These are phyloP conservation scores for Actinemys pallida DNA, from an alignment of 2,113 vertebrate genomes.

Conservation along the genomic window DNA sequence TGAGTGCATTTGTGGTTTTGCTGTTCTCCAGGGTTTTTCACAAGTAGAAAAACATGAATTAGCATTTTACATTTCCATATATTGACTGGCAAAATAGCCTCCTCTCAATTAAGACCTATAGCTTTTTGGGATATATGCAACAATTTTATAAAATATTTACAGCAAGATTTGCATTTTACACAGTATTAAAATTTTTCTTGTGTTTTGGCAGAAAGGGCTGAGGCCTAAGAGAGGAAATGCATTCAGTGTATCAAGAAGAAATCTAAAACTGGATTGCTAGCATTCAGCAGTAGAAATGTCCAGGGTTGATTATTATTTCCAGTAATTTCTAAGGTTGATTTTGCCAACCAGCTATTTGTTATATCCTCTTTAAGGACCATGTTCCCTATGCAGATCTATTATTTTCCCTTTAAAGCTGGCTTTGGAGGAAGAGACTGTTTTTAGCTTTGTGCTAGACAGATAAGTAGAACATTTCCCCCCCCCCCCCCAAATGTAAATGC, in stretches of 20 bases:
- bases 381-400: conserved; percentile 65
- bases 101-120: conserved; percentile 90
- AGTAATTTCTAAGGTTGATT: conserved; percentile 68
- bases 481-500: conserved; percentile 77
- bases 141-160: conserved; percentile 92
- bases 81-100: conserved; percentile 89
- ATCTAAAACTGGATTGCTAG: conserved; percentile 64
- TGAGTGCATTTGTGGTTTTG: conserved; percentile 87
- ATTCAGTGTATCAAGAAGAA: conserved; percentile 41
- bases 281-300: conserved; percentile 46
- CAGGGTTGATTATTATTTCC: conserved; percentile 44
- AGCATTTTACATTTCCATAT: conserved; percentile 91
- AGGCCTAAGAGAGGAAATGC: conserved; percentile 73
- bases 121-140: conserved; percentile 87
- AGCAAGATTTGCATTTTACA: conserved; percentile 86
- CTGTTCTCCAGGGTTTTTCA: conserved; percentile 85
- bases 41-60: conserved; percentile 90
- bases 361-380: not conserved
- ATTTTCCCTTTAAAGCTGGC: conserved; percentile 78
- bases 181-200: conserved; percentile 82
- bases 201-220: conserved; percentile 77
- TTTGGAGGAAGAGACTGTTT: conserved; percentile 65
- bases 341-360: conserved; percentile 66
- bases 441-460: conserved; percentile 76
- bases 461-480: conserved; percentile 73